phyloP scores from a whole-genome alignment of 2,113 vertebrate genomes.

The Promerops cafer region DNA sequence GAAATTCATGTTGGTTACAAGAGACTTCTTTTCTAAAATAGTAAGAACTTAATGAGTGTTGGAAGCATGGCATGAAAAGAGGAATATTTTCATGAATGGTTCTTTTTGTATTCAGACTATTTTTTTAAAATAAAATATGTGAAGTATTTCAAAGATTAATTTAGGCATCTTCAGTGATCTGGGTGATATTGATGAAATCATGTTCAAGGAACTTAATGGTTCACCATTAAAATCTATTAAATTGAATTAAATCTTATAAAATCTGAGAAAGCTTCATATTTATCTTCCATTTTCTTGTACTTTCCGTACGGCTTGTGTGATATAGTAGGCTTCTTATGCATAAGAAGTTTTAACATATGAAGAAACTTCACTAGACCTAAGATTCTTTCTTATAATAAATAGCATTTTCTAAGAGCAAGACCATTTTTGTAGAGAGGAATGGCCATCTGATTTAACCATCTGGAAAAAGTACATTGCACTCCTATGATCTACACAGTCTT shows the following conservation, averaged over 20 bases:
- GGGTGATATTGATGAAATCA: not conserved
- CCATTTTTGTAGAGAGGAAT: not conserved
- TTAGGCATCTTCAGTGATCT: not conserved
- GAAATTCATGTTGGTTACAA: not conserved
- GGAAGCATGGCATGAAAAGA: not conserved
- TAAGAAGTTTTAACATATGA: not conserved
- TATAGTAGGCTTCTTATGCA: not conserved
- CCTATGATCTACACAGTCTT: not conserved
- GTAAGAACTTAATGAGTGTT: not conserved
- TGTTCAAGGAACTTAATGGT: not conserved
- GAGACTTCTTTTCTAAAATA: not conserved
- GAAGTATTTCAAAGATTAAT: not conserved
- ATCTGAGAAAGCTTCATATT: not conserved
- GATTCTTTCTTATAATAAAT: not conserved
- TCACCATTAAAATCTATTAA: not conserved
- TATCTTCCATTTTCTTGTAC: not conserved
- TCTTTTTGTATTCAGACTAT: not conserved
- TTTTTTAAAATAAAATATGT: not conserved
- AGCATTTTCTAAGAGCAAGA: not conserved
- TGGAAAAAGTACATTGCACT: not conserved
- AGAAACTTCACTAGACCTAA: not conserved
- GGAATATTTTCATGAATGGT: accelerated
- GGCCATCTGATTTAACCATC: not conserved
- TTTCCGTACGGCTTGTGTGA: not conserved
- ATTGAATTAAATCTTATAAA: not conserved